Conservation (phyloP, 2,113 vertebrate species). For the Albula goreensis region DNA sequence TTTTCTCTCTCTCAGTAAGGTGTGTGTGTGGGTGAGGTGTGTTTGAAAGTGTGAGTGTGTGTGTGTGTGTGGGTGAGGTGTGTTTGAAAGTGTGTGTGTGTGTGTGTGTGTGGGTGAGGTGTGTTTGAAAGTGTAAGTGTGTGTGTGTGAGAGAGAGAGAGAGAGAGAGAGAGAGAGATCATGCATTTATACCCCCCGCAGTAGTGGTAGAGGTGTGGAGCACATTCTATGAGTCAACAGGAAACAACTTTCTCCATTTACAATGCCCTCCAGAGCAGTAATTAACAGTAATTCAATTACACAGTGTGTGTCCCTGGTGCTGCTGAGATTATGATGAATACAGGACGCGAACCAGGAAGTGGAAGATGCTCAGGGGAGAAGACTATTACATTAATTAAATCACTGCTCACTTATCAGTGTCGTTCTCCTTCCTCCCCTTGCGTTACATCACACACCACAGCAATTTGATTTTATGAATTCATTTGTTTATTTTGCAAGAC, state of each 20-base stretch:
- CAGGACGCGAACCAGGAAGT: constrained; percentile 34
- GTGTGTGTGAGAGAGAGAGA: background rate
- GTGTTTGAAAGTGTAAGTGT: background rate
- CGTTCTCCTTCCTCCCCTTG: constrained; percentile 8
- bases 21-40: background rate
- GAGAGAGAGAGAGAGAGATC: background rate
- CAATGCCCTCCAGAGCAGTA: constrained; percentile 59
- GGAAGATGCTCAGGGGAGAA: constrained; percentile 13
- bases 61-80: no score
- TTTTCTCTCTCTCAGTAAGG: background rate
- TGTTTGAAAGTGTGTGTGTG: background rate
- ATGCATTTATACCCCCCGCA: background rate
- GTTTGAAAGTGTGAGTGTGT: background rate
- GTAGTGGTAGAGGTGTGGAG: constrained; percentile 49
- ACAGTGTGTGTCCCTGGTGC: constrained; percentile 11
- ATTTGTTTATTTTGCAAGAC: constrained; percentile 20
- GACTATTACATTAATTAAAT: constrained; percentile 32
- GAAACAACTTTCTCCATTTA: constrained; percentile 60
- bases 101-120: constrained; percentile 11
- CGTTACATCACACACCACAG: constrained; percentile 10
- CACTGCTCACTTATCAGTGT: constrained; percentile 20
- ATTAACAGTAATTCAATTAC: constrained; percentile 67
- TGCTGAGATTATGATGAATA: constrained; percentile 32
- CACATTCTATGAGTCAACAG: constrained; percentile 56
- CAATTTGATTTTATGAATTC: constrained; percentile 17